These are phyloP conservation scores for Drosophila varians DNA, from an alignment of 1,140 invertebrate species.

Conservation along the genomic window DNA sequence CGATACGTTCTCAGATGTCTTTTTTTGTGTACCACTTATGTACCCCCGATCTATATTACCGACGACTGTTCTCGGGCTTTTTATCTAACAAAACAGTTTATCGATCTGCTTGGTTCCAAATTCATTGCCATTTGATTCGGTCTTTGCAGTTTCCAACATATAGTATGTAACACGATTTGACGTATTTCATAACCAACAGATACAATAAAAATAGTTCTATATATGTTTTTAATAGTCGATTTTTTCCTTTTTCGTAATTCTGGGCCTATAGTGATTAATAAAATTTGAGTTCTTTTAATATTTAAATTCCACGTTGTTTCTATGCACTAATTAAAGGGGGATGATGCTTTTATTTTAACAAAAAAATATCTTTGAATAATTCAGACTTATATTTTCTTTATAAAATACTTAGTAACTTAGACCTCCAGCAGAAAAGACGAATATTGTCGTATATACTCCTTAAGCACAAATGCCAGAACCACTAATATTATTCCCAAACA, in stretches of 20 bases:
- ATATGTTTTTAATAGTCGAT: conserved; percentile 63
- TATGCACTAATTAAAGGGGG: neutral
- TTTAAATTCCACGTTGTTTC: neutral
- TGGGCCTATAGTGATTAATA: conserved; percentile 22
- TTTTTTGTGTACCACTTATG: conserved; percentile 22
- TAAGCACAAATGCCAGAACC: conserved; percentile 51
- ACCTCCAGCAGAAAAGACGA: conserved; percentile 41
- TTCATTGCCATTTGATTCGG: conserved; percentile 48
- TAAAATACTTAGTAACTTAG: conserved; percentile 6
- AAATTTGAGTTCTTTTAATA: conserved; percentile 10
- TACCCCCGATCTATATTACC: conserved; percentile 8
- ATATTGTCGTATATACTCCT: conserved; percentile 54
- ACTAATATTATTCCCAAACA: conserved; percentile 43
- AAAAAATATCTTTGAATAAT: too few species aligned
- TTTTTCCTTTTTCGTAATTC: conserved; percentile 6
- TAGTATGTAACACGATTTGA: conserved; percentile 51
- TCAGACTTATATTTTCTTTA: neutral
- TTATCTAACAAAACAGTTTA: conserved; percentile 28
- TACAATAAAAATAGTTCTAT: conserved; percentile 73
- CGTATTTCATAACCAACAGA: conserved; percentile 71
- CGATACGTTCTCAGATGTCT: conserved; percentile 33
- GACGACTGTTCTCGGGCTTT: conserved; percentile 29
- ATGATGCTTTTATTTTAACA: neutral
- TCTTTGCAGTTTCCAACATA: conserved; percentile 47
- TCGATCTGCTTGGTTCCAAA: conserved; percentile 37